Base-by-base conservation (phyloP, 37 sponge, comb jelly and placozoan genomes). In the Cliona cf. orientalis region DNA sequence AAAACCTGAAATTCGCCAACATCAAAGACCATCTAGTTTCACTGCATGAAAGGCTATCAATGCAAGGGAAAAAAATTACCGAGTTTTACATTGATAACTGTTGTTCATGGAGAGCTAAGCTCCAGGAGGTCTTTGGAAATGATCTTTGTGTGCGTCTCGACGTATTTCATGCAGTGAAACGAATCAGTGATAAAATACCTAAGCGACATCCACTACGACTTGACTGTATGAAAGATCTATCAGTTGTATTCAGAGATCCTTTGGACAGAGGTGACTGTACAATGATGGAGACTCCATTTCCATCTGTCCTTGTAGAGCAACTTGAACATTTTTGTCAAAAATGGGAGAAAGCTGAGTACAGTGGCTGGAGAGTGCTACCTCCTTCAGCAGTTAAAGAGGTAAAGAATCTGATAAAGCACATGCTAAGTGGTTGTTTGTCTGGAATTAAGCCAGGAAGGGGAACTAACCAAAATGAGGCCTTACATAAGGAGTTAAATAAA, bases 1-100 rank as follows among this genome's bases (percentile, higher is more conserved):
- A 44, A 9, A 23, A 43, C 21, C 23, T 75, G 37, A 40, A 58
- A 55, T 84, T 84, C 49, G 40, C 59, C 28, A 33, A 22, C 12
- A 34, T 84, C 3, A 61, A 84, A 55, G 69, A 5, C 19, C 32
- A 56, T 7, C 69, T 84, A 1, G 3, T 5, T 12, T 22, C 64
- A 44, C 49, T 78, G 22, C 43, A 66, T 2, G 69, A 76, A 1
- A 42, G 84, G 44, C 46, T 83, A 45, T 3, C 9, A 19, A 34
- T 6, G 3, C 84, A 84, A 41, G 84, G 76, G 29, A 42, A 46
- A 32, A 49, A 0, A 25, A 46, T 76, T 12, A 66, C 58, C 37
- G 76, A 84, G 45, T 69, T 84, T 29, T 84, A 67, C 41, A 75
- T 84, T 38, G 84, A 84, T 44, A 84, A 84, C 76, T 84, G 84